phyloP scores from a whole-genome alignment of 1,140 invertebrate species.

The Mylabris phalerata region DNA sequence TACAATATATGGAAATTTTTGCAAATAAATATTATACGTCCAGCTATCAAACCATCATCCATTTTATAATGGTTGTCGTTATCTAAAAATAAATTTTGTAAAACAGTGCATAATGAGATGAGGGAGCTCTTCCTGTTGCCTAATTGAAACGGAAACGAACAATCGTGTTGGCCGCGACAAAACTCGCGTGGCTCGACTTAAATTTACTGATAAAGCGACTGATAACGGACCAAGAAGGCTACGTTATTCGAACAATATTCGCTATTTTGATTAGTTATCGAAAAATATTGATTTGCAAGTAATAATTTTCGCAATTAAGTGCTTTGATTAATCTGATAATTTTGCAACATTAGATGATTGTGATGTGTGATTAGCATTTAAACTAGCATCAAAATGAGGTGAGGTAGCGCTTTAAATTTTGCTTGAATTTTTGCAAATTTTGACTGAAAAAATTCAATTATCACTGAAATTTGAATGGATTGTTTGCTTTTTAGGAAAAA shows the following conservation, averaged over 20 bases:
- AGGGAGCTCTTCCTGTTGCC: conserved; percentile 42
- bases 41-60: too few relatives aligned
- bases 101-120: conserved; percentile 44
- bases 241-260: too few relatives aligned
- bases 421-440: not conserved
- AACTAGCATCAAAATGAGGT: not conserved
- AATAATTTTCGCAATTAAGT: too few relatives aligned
- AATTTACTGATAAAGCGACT: conserved; percentile 23
- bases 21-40: too few relatives aligned
- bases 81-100: conserved; percentile 42
- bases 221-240: conserved; percentile 15
- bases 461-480: not conserved
- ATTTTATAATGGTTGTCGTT: conserved; percentile 8
- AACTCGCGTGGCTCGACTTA: conserved; percentile 32
- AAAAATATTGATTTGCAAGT: too few relatives aligned
- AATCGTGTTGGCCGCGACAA: conserved; percentile 37
- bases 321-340: too few relatives aligned
- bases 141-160: conserved; percentile 43
- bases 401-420: not conserved
- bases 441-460: not conserved
- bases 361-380: not conserved
- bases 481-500: conserved; percentile 36
- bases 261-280: too few relatives aligned
- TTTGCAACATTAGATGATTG: too few relatives aligned
- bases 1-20: too few relatives aligned